A percentile compares a stretch with the other conserved stretches of the same genome.
Conservation (phyloP, 2,888 invertebrate genomes). For the Zygothrica quintamaculata region DNA sequence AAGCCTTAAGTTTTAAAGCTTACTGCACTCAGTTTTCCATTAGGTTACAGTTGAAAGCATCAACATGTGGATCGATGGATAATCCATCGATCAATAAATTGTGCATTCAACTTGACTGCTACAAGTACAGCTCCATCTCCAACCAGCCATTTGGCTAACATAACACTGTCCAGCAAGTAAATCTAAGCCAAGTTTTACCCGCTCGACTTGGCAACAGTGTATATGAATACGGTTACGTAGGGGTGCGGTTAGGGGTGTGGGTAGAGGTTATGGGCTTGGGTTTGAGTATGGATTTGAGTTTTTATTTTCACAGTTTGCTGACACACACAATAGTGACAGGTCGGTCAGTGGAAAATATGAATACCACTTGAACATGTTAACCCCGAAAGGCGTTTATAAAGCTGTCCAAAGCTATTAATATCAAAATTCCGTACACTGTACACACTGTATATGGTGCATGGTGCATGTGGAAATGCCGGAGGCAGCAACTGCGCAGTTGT, state of each 20-base stretch:
- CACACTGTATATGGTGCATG: constrained; percentile 12
- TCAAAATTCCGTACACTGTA: constrained; percentile 74
- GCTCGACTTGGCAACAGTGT: constrained; percentile 14
- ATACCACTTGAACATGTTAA: constrained; percentile 81
- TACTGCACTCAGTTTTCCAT: not conserved
- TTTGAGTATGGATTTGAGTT: not conserved
- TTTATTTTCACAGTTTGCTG: constrained; percentile 44
- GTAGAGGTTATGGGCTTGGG: too few relatives aligned
- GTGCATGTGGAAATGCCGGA: constrained; percentile 1
- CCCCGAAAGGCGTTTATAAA: constrained; percentile 81
- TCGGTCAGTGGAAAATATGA: constrained; percentile 81
- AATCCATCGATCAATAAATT: constrained; percentile 20
- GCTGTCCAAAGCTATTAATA: constrained; percentile 81
- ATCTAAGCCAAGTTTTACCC: constrained; percentile 26
- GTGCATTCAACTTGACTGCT: constrained; percentile 20
- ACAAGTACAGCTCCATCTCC: not conserved
- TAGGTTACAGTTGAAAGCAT: constrained; percentile 4
- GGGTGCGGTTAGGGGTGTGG: too few relatives aligned
- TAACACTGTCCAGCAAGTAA: constrained; percentile 18
- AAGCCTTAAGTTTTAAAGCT: too few relatives aligned
- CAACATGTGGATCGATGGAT: not conserved
- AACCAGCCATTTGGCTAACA: not conserved
- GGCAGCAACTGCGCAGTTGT: constrained; percentile 63
- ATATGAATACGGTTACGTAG: constrained; percentile 1
- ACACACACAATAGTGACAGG: constrained; percentile 76